These are phyloP conservation scores for Rhopalosiphum maidis DNA, from an alignment of 1,140 invertebrate species.

Conservation along the genomic window DNA sequence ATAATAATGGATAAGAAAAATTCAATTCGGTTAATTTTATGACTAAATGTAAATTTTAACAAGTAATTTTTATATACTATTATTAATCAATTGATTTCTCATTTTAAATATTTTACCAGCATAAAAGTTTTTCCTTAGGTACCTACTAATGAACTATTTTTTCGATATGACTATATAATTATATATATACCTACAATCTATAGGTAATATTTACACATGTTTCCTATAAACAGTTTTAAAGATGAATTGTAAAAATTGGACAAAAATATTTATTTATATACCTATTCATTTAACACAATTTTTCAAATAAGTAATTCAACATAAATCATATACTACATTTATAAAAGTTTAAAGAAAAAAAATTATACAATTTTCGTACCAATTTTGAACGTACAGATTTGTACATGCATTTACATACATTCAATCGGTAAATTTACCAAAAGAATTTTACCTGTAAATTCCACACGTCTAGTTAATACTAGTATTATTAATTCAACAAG, in stretches of 20 bases:
- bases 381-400: neutral
- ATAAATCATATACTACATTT: neutral
- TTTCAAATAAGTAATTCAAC: neutral
- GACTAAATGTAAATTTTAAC: neutral
- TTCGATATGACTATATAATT: neutral
- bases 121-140: neutral
- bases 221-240: too few species aligned
- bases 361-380: neutral
- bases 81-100: neutral
- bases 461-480: neutral
- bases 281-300: neutral
- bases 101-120: neutral
- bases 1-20: too few species aligned
- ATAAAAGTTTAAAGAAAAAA: neutral
- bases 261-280: too few species aligned
- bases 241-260: too few species aligned
- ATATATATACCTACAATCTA: too few species aligned
- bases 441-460: neutral
- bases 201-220: too few species aligned
- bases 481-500: neutral
- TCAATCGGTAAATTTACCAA: neutral
- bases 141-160: neutral
- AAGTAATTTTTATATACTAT: neutral
- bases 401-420: too few species aligned
- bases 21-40: neutral